Evolutionary conservation across 2,113 vertebrate genomes (phyloP), one percentile per base, ranked within the genome.

Genomic region (Anser brachyrhynchus): DNA sequence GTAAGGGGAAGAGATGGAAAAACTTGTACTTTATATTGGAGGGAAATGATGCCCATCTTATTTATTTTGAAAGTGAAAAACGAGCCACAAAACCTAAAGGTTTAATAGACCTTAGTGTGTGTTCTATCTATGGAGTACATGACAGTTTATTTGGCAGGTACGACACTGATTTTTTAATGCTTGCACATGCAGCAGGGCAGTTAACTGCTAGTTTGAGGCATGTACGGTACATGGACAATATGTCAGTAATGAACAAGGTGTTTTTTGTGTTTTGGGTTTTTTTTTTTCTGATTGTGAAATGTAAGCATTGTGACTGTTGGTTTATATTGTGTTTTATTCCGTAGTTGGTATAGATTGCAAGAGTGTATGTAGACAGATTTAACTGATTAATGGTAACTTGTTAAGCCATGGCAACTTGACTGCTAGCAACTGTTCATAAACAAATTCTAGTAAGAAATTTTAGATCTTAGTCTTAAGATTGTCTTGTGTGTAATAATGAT

Each of bases 11-110:
- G 96, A 97, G 99, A 58, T 99, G 99, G 99, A 99, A 99, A 97
- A 99, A 99, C 96, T 98, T 99, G 67, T 99, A 99, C 97, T 99
- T 99, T 97, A 99, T 99, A 93, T 98, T 99, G 95, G 99, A 99
- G 96, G 99, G 99, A 76, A 99, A 99, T 89, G 99, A 99, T 69
- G 99, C 99, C 84, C 99, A 99, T 90, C 99, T 99, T 97, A 99
- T 99, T 98, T 99, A 99, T 98, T 99, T 99, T 98, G 99, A 99
- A 98, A 99, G 99, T 85, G 99, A 99, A 98, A 99, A 99, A 96
- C 98, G 99, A 98, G 99, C 99, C 97, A 99, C 99, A 96, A 99
- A 99, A 98, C 99, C 99, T 95, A 99, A 99, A 98, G 99, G 99
- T 97, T 96, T 99, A 97, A 99, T 99, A 92, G 99, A 99, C 98